Evolutionary conservation across 2,797 vertebrate genomes (phyloP), one percentile per base, ranked within the genome.

Genomic region (Columba guinea): DNA sequence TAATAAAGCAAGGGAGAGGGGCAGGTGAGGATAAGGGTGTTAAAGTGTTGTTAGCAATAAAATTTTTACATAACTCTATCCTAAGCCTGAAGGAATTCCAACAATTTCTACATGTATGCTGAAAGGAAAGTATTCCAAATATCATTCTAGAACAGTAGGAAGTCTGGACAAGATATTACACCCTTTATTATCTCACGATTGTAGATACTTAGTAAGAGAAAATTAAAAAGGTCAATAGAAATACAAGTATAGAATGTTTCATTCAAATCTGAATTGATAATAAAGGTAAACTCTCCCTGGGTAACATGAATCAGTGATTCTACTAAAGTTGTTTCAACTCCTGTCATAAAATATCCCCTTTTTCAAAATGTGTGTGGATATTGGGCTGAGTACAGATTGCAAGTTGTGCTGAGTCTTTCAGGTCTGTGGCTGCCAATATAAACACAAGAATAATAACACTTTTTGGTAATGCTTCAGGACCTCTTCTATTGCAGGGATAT

Each of bases 211-310:
- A 55, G 23, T 58, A 87, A 64, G 16, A 8, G 3, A 59, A 67
- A 93, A 89, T n/a, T 92, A 23, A 84, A 78, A 92, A 90, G 41
- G 63, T 83, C 65, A 84, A 52, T 32, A 83, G 52, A 55, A 93
- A 49, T 19, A 82, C 55, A 87, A 78, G 24, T 30, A 55, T 22
- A 55, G 56, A 83, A 59, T 63, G 10, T 56, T 92, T 73, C 48
- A 74, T 82, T 87, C 64, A 89, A 85, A 92, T 89, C 13, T 85
- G 53, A 84, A 83, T 27, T 74, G n/a, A 60, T 80, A 82, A 74
- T 85, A 68, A 87, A 73, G n/a, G 28, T 89, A 84, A 91, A 60
- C n/a, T 81, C 30, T 88, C 39, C 39, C 35, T 84, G 46, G 34
- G 20, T 60, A 71, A 58, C 19, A 53, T 46, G 30, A 93, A 67